Base-by-base conservation (phyloP, 2,797 vertebrate species). In the Phalloptychus januarius region DNA sequence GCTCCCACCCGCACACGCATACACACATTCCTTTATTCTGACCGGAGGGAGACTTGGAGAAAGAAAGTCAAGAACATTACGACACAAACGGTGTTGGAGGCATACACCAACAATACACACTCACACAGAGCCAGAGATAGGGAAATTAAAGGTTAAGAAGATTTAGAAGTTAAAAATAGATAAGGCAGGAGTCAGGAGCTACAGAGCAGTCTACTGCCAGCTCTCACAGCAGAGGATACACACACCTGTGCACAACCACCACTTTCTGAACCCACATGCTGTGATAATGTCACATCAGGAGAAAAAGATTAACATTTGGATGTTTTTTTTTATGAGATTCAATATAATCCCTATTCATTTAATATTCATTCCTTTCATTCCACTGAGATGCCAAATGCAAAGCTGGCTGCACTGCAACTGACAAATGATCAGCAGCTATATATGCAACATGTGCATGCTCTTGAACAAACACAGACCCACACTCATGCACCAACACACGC, bases 161-260 rank as follows among this genome's bases (percentile, higher is more conserved):
- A 95, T 95, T 95, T 93, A 86, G 86, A 89, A 91, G 94, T 94
- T 95, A 95, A 95, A 95, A 96, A 95, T 96, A 95, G 93, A 92
- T 90, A 83, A 84, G 85, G 87, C 88, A 88, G 84, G 85, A 81
- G 75, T 79, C 79, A 90, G 76, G 74, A 87, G 87, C 79, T 36
- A 76, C 72, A 90, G 84, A 86, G 83, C 84, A 85, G 82, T 70
- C 81, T 83, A 74, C 86, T 81, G 72, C 72, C 52, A 36, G 81
- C 72, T 54, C 45, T 86, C 79, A 79, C 79, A 78, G 61, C 76
- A 50, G 28, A 67, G 83, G 78, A 86, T 74, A 75, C 44, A 46
- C 75, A 79, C 85, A 88, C 88, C 89, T 87, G 85, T 78, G 73
- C 72, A 65, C 54, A 38, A 75, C 20, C 61, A 50, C 13, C 2